Evolutionary conservation across 1,140 invertebrate genomes (phyloP), one percentile per base, ranked within the genome.

Genomic region (Frieseomelitta varia): DNA sequence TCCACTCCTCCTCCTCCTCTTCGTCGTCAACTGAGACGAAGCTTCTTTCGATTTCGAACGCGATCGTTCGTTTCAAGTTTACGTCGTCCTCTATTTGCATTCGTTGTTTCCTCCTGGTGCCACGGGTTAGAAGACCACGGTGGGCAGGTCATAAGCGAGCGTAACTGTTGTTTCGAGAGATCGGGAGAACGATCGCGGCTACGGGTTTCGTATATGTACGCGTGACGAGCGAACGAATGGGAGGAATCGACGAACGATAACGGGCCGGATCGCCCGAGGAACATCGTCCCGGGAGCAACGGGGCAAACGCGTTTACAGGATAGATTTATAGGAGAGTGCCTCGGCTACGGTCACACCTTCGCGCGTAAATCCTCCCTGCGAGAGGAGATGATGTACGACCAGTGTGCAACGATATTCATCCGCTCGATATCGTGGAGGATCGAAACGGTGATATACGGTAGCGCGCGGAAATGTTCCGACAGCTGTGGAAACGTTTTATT

Each of bases 281-380:
- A 61, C 27, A 27, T 15, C 55, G 71, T 34, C 6, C 39, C 30
- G 8, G 15, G 39, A 65, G 79, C 71, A 53, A 47, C 56, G 56
- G 27, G 11, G 65, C 73, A 39, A 58, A 47, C 34, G 68, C 65
- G 67, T 79, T 82, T 47, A 55, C 51, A 51, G 21, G 51, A 30
- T 21, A 79, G 67, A 84, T 84, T 84, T 84, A 84, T 79, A 79
- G 81, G 81, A 71, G 79, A 79, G 27, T 67, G 81, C 14, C 8
- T 39, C 21, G 19, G 39, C 74, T 30, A n/a, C 12, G 67, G 81
- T 84, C 75, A 84, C 81, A 84, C 81, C 76, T 84, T 72, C 47
- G 81, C 55, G 67, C 27, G 77, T 84, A 84, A 84, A 84, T 84
- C 67, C 27, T 24, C 30, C 27, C 53, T 17, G 6, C 34, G 39